Conservation (phyloP, 2,797 vertebrate genomes). For the Etheostoma nigrum region DNA sequence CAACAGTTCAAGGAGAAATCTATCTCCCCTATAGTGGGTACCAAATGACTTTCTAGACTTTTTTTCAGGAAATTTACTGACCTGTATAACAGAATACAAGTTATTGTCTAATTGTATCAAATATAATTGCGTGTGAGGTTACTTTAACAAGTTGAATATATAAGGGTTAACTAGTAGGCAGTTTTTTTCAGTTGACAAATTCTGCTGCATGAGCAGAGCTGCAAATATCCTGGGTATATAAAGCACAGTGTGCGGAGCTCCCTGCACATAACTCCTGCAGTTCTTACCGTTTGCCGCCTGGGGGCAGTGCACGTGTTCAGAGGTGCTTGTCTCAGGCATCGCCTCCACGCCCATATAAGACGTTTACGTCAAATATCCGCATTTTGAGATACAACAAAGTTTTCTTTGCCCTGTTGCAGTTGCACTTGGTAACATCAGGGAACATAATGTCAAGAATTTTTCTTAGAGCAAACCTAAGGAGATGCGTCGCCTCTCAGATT, state of each 20-base stretch:
- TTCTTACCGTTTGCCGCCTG: constrained; percentile 24
- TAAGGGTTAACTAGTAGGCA: too few relatives aligned
- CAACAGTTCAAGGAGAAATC: not conserved
- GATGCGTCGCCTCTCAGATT: constrained; percentile 73
- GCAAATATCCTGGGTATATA: not conserved
- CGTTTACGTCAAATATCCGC: constrained; percentile 58
- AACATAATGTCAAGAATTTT: constrained; percentile 76
- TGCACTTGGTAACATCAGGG: rapidly evolving
- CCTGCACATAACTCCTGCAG: not conserved
- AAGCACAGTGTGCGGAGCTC: not conserved
- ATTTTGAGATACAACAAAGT: not conserved
- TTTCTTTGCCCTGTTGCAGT: not conserved
- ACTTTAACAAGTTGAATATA: not conserved
- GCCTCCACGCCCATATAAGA: constrained; percentile 20
- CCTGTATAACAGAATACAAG: not conserved
- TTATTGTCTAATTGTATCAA: not conserved
- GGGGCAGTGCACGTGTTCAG: constrained; percentile 31
- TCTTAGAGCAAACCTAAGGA: constrained; percentile 63
- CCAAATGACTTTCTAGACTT: not conserved
- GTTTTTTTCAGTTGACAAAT: too few relatives aligned
- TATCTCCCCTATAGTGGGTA: not conserved
- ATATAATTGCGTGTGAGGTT: not conserved
- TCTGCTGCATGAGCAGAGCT: not conserved
- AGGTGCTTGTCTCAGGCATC: not conserved
- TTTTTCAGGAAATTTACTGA: not conserved